Conservation (phyloP, 1,140 invertebrate species). For the Drosophila suzukii region DNA sequence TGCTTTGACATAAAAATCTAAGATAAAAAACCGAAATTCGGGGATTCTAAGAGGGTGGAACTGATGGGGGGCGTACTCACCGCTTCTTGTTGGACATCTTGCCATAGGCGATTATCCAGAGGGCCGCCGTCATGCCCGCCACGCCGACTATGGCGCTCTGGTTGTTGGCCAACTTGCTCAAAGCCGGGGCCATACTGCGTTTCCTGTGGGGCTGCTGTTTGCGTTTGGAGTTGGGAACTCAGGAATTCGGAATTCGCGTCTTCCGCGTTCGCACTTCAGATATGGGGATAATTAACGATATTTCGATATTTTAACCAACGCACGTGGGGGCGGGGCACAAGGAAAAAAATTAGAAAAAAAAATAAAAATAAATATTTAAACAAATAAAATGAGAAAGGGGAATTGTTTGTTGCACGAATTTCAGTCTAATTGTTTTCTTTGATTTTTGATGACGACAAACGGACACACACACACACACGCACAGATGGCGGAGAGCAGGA, state of each 20-base stretch:
- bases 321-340: conserved; percentile 29
- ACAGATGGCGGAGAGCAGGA: conserved; percentile 20
- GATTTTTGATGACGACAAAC: conserved; percentile 14
- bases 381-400: neutral
- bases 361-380: neutral
- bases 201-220: neutral
- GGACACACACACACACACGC: conserved; percentile 10
- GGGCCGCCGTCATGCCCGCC: conserved; percentile 85
- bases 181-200: conserved; percentile 86
- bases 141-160: conserved; percentile 86
- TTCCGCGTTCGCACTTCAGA: conserved; percentile 26
- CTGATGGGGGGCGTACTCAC: conserved; percentile 47
- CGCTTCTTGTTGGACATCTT: conserved; percentile 84
- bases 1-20: too few relatives aligned
- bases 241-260: conserved; percentile 4
- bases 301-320: neutral
- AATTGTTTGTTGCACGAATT: conserved; percentile 21
- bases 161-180: conserved; percentile 87
- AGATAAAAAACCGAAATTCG: neutral
- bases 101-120: conserved; percentile 86
- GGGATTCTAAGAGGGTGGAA: too few relatives aligned
- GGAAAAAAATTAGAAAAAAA: conserved; percentile 25
- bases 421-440: conserved; percentile 1
- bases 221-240: neutral
- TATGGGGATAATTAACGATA: neutral